Evolutionary conservation across 1,140 invertebrate species (phyloP).

Genomic region (Trichonephila inaurata): DNA sequence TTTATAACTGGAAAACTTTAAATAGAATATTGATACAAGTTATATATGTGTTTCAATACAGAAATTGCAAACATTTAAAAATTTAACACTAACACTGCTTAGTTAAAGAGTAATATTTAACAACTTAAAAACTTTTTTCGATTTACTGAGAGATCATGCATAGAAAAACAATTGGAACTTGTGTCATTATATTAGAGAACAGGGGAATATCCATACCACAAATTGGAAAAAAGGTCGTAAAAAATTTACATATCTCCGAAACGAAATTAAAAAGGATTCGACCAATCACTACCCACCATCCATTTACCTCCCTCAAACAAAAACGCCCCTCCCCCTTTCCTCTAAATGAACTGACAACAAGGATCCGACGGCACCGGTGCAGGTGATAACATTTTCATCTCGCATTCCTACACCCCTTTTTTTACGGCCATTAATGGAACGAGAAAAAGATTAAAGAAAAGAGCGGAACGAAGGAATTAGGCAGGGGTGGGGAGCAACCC

Average conservation of each 20-base stretch:
- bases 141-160: too few species aligned
- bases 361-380: not conserved
- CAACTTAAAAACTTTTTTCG: too few species aligned
- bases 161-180: too few species aligned
- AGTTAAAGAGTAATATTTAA: too few species aligned
- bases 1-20: too few species aligned
- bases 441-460: constrained; percentile 43
- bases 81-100: too few species aligned
- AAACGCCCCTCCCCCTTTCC: not conserved
- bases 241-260: not conserved
- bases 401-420: not conserved
- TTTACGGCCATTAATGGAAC: not conserved
- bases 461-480: constrained; percentile 24
- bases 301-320: not conserved
- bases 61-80: too few species aligned
- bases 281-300: not conserved
- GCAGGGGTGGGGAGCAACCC: constrained; percentile 21
- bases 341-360: not conserved
- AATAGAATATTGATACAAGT: too few species aligned
- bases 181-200: too few species aligned
- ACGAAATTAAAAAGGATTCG: not conserved
- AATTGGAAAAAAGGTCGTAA: too few species aligned
- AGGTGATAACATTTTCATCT: constrained; percentile 37
- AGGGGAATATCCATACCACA: too few species aligned
- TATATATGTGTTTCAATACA: too few species aligned